Percentiles rank a stretch among this genome's conserved stretches.
phyloP scores from a whole-genome alignment of 2,888 invertebrate genomes.

The Tachina fera region DNA sequence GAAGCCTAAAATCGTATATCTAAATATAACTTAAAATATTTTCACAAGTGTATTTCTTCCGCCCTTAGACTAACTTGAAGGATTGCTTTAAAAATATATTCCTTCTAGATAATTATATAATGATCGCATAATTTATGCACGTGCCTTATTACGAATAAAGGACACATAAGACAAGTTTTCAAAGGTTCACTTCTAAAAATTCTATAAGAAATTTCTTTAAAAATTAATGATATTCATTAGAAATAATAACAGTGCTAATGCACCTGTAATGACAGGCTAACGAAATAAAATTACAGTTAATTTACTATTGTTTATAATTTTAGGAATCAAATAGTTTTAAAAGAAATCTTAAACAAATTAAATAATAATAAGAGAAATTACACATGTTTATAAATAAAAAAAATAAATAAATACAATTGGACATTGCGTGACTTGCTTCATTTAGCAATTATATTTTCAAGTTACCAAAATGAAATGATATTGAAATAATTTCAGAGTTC shows the following conservation, averaged over 20 bases:
- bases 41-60: no score
- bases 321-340: constrained; percentile 47
- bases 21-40: no score
- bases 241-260: constrained; percentile 20
- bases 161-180: not conserved
- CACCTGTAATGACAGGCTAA: constrained; percentile 23
- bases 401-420: not conserved
- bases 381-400: constrained; percentile 22
- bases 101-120: not conserved
- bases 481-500: not conserved
- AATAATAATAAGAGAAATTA: constrained; percentile 12
- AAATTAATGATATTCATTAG: constrained; percentile 27
- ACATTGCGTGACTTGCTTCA: constrained; percentile 50
- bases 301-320: constrained; percentile 54
- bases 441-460: constrained; percentile 36
- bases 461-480: constrained; percentile 11
- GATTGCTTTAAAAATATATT: not conserved
- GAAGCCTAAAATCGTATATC: no score
- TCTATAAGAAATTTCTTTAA: constrained; percentile 7
- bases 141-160: not conserved
- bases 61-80: no score
- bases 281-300: constrained; percentile 34
- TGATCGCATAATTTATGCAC: not conserved
- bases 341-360: constrained; percentile 25
- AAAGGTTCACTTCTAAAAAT: not conserved